These are phyloP conservation scores for Nebria salina DNA, from an alignment of 2,888 invertebrate species.

Conservation along the genomic window DNA sequence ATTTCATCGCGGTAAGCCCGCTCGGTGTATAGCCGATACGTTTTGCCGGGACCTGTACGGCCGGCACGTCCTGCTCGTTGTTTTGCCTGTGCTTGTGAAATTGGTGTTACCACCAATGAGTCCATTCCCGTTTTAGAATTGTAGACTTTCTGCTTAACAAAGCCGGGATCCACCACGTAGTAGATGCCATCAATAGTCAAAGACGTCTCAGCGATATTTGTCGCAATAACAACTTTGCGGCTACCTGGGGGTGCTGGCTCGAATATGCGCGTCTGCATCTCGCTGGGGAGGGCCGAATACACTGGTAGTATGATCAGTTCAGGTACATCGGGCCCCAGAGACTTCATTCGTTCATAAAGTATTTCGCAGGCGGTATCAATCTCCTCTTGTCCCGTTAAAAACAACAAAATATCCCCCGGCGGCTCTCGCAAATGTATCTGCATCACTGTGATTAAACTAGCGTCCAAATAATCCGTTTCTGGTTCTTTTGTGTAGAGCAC, in stretches of 20 bases:
- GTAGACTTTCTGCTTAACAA: conserved; percentile 99
- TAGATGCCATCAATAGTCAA: conserved; percentile 99
- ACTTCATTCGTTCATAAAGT: conserved; percentile 97
- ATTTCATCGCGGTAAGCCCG: conserved; percentile 98
- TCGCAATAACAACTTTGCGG: conserved; percentile 96
- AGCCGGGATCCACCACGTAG: conserved; percentile 99
- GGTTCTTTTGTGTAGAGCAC: conserved; percentile 98
- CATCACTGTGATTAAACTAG: conserved; percentile 98
- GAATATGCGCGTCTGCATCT: conserved; percentile 99
- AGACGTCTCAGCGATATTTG: conserved; percentile 99
- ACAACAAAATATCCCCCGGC: conserved; percentile 90
- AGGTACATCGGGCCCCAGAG: conserved; percentile 95
- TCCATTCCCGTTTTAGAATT: conserved; percentile 99
- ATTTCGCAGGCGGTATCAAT: conserved; percentile 99
- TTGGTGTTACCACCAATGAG: conserved; percentile 97
- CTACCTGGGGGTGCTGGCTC: conserved; percentile 99
- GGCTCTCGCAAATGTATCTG: conserved; percentile 98
- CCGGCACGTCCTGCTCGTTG: conserved; percentile 67
- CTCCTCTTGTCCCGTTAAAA: conserved; percentile 97
- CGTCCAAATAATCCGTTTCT: conserved; percentile 98
- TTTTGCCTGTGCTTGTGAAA: conserved; percentile 97
- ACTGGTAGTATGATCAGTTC: conserved; percentile 97
- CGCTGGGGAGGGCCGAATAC: conserved; percentile 96
- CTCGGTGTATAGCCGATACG: conserved; percentile 97
- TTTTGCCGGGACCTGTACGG: conserved; percentile 94